Percentiles rank a stretch among this genome's conserved stretches.
phyloP scores from a whole-genome alignment of 2,797 vertebrate species.

The Pachyuromys duprasi region DNA sequence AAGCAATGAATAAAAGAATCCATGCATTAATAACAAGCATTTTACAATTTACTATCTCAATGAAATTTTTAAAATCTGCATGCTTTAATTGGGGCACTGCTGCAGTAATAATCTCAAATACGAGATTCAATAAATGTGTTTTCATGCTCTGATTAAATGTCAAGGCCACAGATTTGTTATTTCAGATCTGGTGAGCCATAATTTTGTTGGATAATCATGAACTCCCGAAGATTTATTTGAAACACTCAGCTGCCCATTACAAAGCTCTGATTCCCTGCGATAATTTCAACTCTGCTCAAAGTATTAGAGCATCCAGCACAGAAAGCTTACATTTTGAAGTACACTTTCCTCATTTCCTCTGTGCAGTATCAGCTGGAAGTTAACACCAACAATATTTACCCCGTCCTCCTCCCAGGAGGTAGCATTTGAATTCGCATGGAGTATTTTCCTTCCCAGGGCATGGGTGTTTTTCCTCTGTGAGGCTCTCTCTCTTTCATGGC shows the following conservation, averaged over 20 bases:
- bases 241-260: slow-evolving; percentile 53
- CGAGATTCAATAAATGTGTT: slow-evolving; percentile 79
- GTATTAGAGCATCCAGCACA: neutral
- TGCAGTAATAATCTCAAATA: slow-evolving; percentile 76
- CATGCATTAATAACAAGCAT: slow-evolving; percentile 44
- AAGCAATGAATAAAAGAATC: slow-evolving; percentile 59
- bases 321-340: neutral
- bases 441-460: neutral
- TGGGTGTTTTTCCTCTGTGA: neutral
- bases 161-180: slow-evolving; percentile 76
- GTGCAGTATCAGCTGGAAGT: neutral
- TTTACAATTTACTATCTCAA: slow-evolving; percentile 75
- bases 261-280: slow-evolving; percentile 57
- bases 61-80: slow-evolving; percentile 58
- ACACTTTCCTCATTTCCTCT: neutral
- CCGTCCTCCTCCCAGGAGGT: neutral
- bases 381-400: neutral
- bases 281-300: slow-evolving; percentile 8
- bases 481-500: neutral
- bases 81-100: slow-evolving; percentile 69
- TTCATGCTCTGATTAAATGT: slow-evolving; percentile 84
- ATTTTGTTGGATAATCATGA: slow-evolving; percentile 79
- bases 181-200: slow-evolving; percentile 79
- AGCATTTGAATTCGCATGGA: neutral
- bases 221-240: slow-evolving; percentile 74